A percentile compares a stretch with the other conserved stretches of the same genome.
phyloP scores from a whole-genome alignment of 2,888 invertebrate genomes.

The Brachynemurus nebulosus region DNA sequence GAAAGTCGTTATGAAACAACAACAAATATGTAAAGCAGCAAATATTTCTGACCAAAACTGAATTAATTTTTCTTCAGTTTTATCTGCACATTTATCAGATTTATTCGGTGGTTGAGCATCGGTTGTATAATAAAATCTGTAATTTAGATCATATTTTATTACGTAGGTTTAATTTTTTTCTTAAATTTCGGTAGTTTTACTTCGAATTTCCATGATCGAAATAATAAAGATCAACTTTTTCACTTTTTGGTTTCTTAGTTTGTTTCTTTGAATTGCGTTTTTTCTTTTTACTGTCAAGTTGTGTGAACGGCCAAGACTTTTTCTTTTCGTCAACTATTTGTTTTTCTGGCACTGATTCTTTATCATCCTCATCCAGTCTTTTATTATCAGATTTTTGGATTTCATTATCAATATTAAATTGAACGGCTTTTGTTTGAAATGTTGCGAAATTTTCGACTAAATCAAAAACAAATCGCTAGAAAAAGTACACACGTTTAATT shows the following conservation, averaged over 20 bases:
- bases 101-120: constrained; percentile 43
- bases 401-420: neutral
- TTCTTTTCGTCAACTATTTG: neutral
- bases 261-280: neutral
- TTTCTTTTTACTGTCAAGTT: neutral
- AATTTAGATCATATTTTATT: constrained; percentile 12
- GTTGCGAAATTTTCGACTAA: constrained; percentile 25
- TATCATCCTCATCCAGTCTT: too few species aligned
- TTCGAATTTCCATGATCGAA: constrained; percentile 53
- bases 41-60: constrained; percentile 55
- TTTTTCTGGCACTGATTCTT: too few species aligned
- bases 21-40: constrained; percentile 43
- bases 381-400: neutral
- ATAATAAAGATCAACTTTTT: constrained; percentile 47
- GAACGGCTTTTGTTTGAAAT: neutral
- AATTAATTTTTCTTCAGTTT: constrained; percentile 41
- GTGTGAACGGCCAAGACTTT: neutral
- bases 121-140: constrained; percentile 44
- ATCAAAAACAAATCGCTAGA: constrained; percentile 29
- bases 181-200: constrained; percentile 29
- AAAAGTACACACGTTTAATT: constrained; percentile 4
- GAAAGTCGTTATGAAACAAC: constrained; percentile 45
- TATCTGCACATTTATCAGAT: constrained; percentile 42
- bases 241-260: constrained; percentile 15
- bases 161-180: neutral